A percentile compares a stretch with the other conserved stretches of the same genome.
Evolutionary conservation across 2,888 invertebrate species (phyloP).

Genomic region (Acleris emargana): DNA sequence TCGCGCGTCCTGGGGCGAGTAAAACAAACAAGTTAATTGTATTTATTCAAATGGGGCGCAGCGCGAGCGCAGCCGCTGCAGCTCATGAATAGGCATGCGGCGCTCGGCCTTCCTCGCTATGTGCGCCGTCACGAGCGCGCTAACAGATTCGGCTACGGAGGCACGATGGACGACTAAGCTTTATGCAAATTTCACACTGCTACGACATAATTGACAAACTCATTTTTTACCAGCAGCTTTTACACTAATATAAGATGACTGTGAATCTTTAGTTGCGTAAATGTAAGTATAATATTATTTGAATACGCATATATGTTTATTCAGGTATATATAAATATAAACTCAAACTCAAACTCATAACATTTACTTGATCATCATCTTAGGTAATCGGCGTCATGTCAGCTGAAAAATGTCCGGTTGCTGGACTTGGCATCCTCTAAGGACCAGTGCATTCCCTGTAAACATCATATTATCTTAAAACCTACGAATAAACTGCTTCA

Average conservation of each 20-base stretch:
- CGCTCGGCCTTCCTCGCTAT: conserved; percentile 64
- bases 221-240: background rate
- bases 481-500: too few relatives aligned
- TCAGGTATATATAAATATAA: too few relatives aligned
- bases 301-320: too few relatives aligned
- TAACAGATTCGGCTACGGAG: conserved; percentile 42
- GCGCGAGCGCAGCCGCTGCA: conserved; percentile 67
- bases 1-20: conserved; percentile 64
- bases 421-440: too few relatives aligned
- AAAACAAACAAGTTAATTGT: conserved; percentile 84
- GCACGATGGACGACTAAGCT: conserved; percentile 40
- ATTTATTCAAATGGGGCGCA: conserved; percentile 80
- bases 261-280: too few relatives aligned
- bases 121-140: conserved; percentile 63
- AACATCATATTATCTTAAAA: too few relatives aligned
- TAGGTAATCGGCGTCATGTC: too few relatives aligned
- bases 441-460: too few relatives aligned
- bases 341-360: too few relatives aligned
- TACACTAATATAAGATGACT: background rate
- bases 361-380: too few relatives aligned
- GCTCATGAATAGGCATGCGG: conserved; percentile 78
- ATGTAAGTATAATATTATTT: too few relatives aligned
- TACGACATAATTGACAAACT: conserved; percentile 13
- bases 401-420: too few relatives aligned
- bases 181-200: conserved; percentile 45